Evolutionary conservation across 2,797 vertebrate genomes (phyloP).

Genomic region (Caiman crocodilus): DNA sequence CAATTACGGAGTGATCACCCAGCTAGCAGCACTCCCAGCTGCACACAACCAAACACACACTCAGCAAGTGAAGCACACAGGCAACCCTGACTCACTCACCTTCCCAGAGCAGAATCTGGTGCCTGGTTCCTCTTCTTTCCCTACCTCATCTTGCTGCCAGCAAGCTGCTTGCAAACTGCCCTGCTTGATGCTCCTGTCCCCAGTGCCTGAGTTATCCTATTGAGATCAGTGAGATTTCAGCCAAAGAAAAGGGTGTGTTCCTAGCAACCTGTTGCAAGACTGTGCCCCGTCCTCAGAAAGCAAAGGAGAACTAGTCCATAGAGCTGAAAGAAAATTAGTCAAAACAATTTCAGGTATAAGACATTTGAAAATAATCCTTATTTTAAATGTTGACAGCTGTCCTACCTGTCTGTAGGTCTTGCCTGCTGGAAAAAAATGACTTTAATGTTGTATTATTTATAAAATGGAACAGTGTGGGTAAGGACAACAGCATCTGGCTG

Average conservation of each 20-base stretch:
- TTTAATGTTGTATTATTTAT: fast-evolving
- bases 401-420: background rate
- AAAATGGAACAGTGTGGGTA: background rate
- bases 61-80: too few relatives aligned
- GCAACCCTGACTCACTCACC: too few relatives aligned
- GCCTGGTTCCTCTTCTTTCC: background rate
- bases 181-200: background rate
- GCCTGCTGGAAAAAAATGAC: background rate
- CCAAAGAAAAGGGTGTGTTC: background rate
- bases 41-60: too few relatives aligned
- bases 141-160: background rate
- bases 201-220: background rate
- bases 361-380: background rate
- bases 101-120: fast-evolving
- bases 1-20: too few relatives aligned
- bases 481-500: background rate
- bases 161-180: too few relatives aligned
- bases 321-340: background rate
- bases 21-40: too few relatives aligned
- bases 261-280: background rate
- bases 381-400: background rate
- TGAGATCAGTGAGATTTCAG: background rate
- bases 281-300: background rate
- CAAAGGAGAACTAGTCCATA: background rate
- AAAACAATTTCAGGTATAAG: background rate